phyloP scores from a whole-genome alignment of 2,113 vertebrate genomes.

The Microcebus tavaratra region DNA sequence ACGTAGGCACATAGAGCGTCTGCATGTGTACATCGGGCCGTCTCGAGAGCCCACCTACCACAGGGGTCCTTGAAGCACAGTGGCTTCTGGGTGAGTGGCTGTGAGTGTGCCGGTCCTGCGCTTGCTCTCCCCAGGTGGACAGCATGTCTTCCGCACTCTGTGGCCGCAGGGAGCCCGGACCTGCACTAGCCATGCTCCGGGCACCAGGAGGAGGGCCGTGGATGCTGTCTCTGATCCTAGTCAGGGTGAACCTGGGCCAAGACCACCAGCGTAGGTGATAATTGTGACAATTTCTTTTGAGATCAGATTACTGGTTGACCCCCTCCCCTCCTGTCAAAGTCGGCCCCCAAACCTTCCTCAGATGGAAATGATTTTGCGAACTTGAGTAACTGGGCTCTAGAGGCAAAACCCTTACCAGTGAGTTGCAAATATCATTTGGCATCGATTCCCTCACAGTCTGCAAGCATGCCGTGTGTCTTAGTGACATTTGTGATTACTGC shows the following conservation, averaged over 20 bases:
- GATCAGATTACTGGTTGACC: constrained; percentile 51
- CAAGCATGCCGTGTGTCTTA: neutral
- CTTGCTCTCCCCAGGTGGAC: neutral
- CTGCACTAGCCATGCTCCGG: neutral
- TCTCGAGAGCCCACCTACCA: neutral
- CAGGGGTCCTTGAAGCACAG: neutral
- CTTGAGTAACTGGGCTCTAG: neutral
- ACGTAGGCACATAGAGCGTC: too few species aligned
- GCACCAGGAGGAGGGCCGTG: neutral
- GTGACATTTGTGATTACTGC: neutral
- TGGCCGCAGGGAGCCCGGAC: neutral
- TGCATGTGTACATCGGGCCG: too few species aligned
- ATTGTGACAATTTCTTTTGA: constrained; percentile 50
- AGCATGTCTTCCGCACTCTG: neutral
- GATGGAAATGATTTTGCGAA: constrained; percentile 69
- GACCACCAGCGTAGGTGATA: constrained; percentile 47
- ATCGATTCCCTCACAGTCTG: neutral
- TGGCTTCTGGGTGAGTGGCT: neutral
- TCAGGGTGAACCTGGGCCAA: constrained; percentile 1
- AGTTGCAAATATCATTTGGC: constrained; percentile 12
- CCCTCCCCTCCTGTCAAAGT: neutral
- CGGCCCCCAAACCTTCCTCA: constrained; percentile 18
- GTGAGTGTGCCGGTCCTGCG: neutral
- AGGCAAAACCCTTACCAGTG: neutral
- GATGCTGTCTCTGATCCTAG: neutral